A percentile compares a stretch with the other conserved stretches of the same genome.
phyloP scores from a whole-genome alignment of 1,140 invertebrate species.

The Hestina assimilis region DNA sequence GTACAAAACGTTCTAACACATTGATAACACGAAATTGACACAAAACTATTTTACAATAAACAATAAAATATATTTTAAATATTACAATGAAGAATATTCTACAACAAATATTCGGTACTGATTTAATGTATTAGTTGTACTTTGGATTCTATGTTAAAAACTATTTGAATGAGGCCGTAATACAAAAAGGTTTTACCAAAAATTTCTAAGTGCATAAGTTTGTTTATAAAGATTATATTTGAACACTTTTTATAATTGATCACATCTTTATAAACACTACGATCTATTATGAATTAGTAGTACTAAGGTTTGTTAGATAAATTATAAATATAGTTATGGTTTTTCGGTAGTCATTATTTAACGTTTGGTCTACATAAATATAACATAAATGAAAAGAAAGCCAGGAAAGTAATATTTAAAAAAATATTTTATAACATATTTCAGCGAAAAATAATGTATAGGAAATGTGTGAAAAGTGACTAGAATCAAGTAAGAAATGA shows the following conservation, averaged over 20 bases:
- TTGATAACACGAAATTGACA: conserved; percentile 61
- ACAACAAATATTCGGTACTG: conserved; percentile 70
- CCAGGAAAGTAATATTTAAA: too few species aligned
- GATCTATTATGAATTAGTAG: conserved; percentile 1
- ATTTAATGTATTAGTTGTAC: conserved; percentile 57
- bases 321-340: not conserved
- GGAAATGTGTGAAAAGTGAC: conserved; percentile 23
- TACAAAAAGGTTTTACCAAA: not conserved
- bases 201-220: not conserved
- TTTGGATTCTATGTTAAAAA: conserved; percentile 36
- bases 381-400: not conserved
- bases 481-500: conserved; percentile 30
- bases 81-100: conserved; percentile 53
- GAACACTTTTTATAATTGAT: conserved; percentile 10
- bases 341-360: not conserved
- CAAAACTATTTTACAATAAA: conserved; percentile 47
- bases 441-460: not conserved
- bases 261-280: conserved; percentile 7
- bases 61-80: conserved; percentile 15
- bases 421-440: not conserved
- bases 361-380: not conserved
- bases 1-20: conserved; percentile 11
- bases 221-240: not conserved
- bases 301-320: not conserved
- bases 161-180: conserved; percentile 10